Evolutionary conservation across 53 echinoderm and acorn worm species (phyloP).

Genomic region (Patiria pectinifera): DNA sequence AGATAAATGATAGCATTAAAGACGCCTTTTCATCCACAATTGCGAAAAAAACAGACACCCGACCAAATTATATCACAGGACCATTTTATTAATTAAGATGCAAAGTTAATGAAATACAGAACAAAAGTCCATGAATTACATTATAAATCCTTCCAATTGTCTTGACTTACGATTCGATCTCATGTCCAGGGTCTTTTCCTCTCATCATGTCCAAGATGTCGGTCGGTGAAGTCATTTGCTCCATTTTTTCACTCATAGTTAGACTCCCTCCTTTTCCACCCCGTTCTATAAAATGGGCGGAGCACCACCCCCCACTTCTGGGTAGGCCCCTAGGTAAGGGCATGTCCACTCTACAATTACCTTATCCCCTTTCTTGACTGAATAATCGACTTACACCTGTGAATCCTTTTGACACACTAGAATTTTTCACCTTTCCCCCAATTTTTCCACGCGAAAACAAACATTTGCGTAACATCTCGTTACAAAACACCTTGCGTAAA

Average conservation of each 20-base stretch:
- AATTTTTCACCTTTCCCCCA: not conserved
- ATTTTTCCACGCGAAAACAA: not conserved
- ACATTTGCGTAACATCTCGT: constrained; percentile 15
- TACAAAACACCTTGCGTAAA: constrained; percentile 55
- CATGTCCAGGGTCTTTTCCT: not conserved
- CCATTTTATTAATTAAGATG: too few species aligned
- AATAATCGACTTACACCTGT: not conserved
- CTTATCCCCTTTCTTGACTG: not conserved
- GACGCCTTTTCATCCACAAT: too few species aligned
- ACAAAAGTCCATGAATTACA: not conserved
- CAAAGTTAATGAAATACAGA: too few species aligned
- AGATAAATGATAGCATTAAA: too few species aligned
- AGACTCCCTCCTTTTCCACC: not conserved
- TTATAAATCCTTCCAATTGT: not conserved
- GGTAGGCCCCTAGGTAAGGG: not conserved
- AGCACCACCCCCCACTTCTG: not conserved
- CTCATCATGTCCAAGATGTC: not conserved
- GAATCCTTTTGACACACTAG: not conserved
- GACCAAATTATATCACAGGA: too few species aligned
- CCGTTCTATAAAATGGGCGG: not conserved
- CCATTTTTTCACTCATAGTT: not conserved
- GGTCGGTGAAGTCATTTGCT: not conserved
- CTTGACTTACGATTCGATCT: not conserved
- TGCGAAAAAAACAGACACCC: too few species aligned
- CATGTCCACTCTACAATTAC: too few species aligned